These are phyloP conservation scores for Petroica traversi DNA, from an alignment of 2,113 vertebrate species.

Conservation along the genomic window DNA sequence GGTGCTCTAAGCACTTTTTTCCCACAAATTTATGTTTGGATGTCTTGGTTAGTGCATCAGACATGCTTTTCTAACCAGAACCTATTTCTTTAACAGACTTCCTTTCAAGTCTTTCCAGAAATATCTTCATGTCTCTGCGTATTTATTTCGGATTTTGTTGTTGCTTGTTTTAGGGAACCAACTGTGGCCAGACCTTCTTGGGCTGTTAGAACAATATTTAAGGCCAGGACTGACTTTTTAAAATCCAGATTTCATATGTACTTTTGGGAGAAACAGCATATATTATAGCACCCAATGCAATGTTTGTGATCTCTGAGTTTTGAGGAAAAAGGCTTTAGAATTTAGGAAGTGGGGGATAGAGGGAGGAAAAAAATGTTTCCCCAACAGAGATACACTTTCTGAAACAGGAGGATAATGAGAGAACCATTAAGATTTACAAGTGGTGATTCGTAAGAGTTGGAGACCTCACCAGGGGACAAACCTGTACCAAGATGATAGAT, in stretches of 20 bases:
- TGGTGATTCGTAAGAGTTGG: neutral
- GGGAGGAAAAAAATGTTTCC: neutral
- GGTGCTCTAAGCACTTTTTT: neutral
- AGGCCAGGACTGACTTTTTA: constrained; percentile 31
- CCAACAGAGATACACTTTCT: neutral
- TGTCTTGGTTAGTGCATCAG: constrained; percentile 5
- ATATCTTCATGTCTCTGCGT: constrained; percentile 21
- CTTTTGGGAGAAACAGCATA: neutral
- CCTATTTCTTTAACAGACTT: neutral
- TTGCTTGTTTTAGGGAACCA: constrained; percentile 59
- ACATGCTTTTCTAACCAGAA: neutral
- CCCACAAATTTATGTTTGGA: neutral
- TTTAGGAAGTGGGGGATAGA: neutral
- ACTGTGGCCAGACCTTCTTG: constrained; percentile 29
- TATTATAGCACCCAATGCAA: neutral
- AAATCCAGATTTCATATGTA: neutral
- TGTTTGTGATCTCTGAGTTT: neutral
- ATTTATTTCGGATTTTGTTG: constrained; percentile 32
- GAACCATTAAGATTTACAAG: neutral
- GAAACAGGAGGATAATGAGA: neutral
- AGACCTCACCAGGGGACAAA: neutral
- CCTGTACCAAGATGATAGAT: neutral
- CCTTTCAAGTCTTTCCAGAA: constrained; percentile 31
- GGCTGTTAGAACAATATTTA: constrained; percentile 57
- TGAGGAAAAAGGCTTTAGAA: neutral